Evolutionary conservation across 2,797 vertebrate genomes (phyloP).

Genomic region (Sternarchorhynchus goeldii): DNA sequence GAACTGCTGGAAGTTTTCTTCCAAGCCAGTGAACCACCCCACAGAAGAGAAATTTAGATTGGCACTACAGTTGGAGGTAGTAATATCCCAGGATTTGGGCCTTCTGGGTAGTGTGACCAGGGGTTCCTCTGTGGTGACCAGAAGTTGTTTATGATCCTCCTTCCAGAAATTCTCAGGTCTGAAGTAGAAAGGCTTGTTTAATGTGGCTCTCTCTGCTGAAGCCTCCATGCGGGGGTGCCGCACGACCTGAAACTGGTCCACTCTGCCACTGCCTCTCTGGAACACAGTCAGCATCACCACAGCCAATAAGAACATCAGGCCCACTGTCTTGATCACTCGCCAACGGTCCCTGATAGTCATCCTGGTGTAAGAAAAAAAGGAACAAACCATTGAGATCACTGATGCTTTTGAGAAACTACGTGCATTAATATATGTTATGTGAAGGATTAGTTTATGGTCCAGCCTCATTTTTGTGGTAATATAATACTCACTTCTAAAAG

Average conservation of each 20-base stretch:
- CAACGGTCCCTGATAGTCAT: conserved; percentile 75
- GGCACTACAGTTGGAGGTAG: conserved; percentile 82
- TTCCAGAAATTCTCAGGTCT: conserved; percentile 81
- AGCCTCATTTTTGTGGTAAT: background rate
- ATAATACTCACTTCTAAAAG: background rate
- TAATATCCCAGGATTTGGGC: conserved; percentile 81
- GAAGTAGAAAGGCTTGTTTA: conserved; percentile 50
- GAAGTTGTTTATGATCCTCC: conserved; percentile 21
- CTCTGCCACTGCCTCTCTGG: conserved; percentile 77
- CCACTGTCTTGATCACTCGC: conserved; percentile 81
- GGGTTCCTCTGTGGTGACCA: conserved; percentile 9
- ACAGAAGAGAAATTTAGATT: conserved; percentile 82
- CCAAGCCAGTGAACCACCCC: conserved; percentile 84
- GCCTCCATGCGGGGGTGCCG: conserved; percentile 65
- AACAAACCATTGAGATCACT: background rate
- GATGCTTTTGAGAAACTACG: too few relatives aligned
- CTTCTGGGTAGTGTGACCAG: conserved; percentile 1
- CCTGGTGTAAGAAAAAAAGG: conserved; percentile 66
- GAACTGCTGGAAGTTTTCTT: conserved; percentile 88
- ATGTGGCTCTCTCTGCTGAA: conserved; percentile 48
- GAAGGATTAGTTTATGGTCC: too few relatives aligned
- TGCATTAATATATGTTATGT: too few relatives aligned
- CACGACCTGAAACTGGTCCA: conserved; percentile 71
- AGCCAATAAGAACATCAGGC: conserved; percentile 81
- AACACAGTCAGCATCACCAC: conserved; percentile 80